These are phyloP conservation scores for Euphonia xanthogaster DNA, from an alignment of 2,797 vertebrate genomes.

Conservation along the genomic window DNA sequence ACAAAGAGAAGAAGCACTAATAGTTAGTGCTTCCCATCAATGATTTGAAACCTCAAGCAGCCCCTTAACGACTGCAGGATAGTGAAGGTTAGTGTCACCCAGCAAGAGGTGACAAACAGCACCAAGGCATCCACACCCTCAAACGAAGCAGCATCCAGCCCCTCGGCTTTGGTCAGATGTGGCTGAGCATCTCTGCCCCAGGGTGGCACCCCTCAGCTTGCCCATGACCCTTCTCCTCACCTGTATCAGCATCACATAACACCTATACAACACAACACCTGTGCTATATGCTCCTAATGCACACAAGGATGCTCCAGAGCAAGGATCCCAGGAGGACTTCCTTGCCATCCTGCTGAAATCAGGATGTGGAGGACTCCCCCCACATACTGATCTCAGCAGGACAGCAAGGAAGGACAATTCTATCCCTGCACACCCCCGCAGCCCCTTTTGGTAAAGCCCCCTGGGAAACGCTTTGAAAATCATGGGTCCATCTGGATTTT, in stretches of 20 bases:
- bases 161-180: background rate
- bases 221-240: background rate
- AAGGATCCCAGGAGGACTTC: background rate
- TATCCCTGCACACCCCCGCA: background rate
- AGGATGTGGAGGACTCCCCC: no score
- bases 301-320: background rate
- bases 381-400: background rate
- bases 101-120: background rate
- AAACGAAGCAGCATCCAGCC: background rate
- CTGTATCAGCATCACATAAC: background rate
- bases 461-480: background rate
- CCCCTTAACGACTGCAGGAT: background rate
- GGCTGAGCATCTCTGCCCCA: background rate
- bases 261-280: rapidly evolving
- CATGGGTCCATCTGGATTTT: background rate
- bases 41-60: constrained; percentile 5
- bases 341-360: no score
- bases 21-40: constrained; percentile 31
- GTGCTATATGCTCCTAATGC: rapidly evolving
- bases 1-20: constrained; percentile 54
- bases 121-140: background rate
- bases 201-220: background rate
- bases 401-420: background rate
- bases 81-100: background rate
- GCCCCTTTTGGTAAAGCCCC: background rate